Evolutionary conservation across 1,140 invertebrate genomes (phyloP).

Genomic region (Diuraphis noxia): DNA sequence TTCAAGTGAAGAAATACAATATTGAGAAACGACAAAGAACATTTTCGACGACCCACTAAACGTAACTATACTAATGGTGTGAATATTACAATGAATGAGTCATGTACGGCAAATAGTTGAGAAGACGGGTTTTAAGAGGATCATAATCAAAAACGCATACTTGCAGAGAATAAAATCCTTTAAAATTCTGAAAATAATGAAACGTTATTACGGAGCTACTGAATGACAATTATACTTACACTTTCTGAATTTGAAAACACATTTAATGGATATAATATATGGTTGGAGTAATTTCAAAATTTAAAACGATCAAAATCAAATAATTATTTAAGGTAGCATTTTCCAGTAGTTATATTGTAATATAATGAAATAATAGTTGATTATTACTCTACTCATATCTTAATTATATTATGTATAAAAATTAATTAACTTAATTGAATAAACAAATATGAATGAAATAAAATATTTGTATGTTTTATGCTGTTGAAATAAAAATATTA

Average conservation of each 20-base stretch:
- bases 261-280: neutral
- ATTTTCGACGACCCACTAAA: neutral
- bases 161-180: neutral
- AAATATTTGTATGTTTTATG: neutral
- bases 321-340: neutral
- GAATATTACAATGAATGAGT: neutral
- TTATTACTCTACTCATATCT: no score
- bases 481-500: neutral
- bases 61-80: neutral
- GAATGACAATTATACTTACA: neutral
- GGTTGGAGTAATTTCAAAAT: neutral
- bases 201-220: neutral
- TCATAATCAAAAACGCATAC: neutral
- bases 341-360: neutral
- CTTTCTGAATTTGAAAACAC: neutral
- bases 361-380: no score
- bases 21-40: slow-evolving; percentile 4
- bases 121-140: neutral
- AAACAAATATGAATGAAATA: neutral
- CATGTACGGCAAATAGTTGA: neutral
- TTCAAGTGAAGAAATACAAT: neutral
- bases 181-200: neutral
- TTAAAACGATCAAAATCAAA: neutral
- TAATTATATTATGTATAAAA: neutral
- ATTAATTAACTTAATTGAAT: neutral